A percentile compares a stretch with the other conserved stretches of the same genome.
These are phyloP conservation scores for Apomyelois bistriatella DNA, from an alignment of 2,888 invertebrate genomes.

Conservation along the genomic window DNA sequence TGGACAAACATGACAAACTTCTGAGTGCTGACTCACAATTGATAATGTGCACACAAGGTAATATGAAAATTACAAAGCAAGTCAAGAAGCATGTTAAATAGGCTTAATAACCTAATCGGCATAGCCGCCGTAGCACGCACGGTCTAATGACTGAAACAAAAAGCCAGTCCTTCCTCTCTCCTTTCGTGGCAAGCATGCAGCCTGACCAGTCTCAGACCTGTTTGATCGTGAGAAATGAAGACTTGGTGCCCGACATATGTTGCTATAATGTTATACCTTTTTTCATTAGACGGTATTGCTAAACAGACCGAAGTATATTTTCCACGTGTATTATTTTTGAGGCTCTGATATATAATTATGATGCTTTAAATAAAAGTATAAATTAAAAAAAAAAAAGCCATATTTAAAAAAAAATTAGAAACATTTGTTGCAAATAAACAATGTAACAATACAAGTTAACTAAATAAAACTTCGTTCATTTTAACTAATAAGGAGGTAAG, in stretches of 20 bases:
- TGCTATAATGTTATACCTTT: neutral
- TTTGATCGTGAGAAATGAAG: constrained; percentile 64
- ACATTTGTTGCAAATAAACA: too few species aligned
- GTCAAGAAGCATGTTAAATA: constrained; percentile 5
- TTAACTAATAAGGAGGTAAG: too few species aligned
- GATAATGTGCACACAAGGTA: neutral
- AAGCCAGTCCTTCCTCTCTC: constrained; percentile 47
- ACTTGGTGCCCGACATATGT: constrained; percentile 27
- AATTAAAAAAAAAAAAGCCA: too few species aligned
- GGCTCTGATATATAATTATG: too few species aligned
- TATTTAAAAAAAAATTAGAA: too few species aligned
- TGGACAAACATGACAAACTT: neutral
- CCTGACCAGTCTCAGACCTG: constrained; percentile 58
- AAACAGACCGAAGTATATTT: too few species aligned
- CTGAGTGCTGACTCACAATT: neutral
- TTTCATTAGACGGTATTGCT: neutral
- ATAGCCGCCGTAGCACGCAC: constrained; percentile 18
- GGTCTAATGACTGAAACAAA: constrained; percentile 17
- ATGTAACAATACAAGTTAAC: too few species aligned
- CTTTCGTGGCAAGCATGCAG: constrained; percentile 71
- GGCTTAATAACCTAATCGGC: constrained; percentile 18
- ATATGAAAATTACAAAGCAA: constrained; percentile 2
- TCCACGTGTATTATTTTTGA: too few species aligned
- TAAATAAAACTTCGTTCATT: too few species aligned
- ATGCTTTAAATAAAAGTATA: too few species aligned